Base-by-base conservation (phyloP, 2,113 vertebrate genomes). In the Sebastes schlegelii region DNA sequence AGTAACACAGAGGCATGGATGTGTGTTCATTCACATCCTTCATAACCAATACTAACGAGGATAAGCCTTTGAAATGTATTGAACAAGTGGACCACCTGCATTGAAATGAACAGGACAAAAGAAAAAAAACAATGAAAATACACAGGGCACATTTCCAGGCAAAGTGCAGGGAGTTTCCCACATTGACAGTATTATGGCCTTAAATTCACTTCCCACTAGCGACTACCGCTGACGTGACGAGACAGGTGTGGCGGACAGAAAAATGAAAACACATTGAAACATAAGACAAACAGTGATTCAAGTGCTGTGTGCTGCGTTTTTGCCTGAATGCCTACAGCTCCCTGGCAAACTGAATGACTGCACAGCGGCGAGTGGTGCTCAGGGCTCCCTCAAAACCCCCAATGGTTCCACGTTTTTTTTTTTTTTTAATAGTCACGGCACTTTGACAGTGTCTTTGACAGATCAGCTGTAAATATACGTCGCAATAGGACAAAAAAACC, bases 211-310 rank as follows among this genome's bases (percentile, higher is more conserved):
- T 88, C 65, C 82, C 70, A 74, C 58, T 42, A 54, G 64, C 4
- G 12, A 70, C 17, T 45, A 12, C 54, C 77, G 34, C 75, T 58
- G 65, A 84, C 62, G 52, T 61, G 81, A 71, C 45, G 17, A 45
- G 55, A 83, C 45, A 58, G 71, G 46, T 80, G 78, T 64, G 63
- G 74, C 19, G 14, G 69, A 88, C 86, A 86, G 63, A 83, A 10
- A 76, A 45, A 71, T 46, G 49, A 86, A 58, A 64, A 82, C 42
- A 69, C 66, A 54, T 34, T 14, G 57, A 83, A 76, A 89, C 55
- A 12, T 76, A 93, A 91, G 86, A 92, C 87, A 82, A 88, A 88
- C 69, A 88, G 92, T 86, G 88, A 92, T 92, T 94, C 80, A 91
- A 91, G 91, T 82, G 88, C 84, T 76, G 86, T 11, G 67, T 76